Conservation (phyloP, 2,888 invertebrate species). For the Pollenia griseotomentosa region DNA sequence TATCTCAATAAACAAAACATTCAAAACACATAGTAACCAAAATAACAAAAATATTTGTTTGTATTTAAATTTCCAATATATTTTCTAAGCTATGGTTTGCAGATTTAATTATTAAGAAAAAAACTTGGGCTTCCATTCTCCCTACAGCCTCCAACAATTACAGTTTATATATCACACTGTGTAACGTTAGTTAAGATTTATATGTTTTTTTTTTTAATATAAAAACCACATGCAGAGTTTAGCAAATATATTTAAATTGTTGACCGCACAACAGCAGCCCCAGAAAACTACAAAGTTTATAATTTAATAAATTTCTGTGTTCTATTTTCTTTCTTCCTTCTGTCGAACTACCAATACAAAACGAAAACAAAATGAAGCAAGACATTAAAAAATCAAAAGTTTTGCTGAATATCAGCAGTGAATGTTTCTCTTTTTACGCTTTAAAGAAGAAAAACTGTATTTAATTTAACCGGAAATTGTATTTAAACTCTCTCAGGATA, state of each 20-base stretch:
- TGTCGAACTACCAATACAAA: neutral
- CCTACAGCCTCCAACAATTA: neutral
- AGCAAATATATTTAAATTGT: slow-evolving; percentile 48
- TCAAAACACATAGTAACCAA: no score
- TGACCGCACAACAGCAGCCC: slow-evolving; percentile 22
- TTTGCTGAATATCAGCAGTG: neutral
- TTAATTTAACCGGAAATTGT: slow-evolving; percentile 68
- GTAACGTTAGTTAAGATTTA: slow-evolving; percentile 61
- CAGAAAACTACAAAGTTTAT: slow-evolving; percentile 63
- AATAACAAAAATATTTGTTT: no score
- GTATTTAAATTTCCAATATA: no score
- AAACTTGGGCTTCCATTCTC: neutral
- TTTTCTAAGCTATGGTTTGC: no score
- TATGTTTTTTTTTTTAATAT: slow-evolving; percentile 60
- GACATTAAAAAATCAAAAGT: slow-evolving; percentile 2
- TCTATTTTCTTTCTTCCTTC: neutral
- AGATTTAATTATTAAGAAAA: neutral
- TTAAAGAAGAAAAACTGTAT: slow-evolving; percentile 51
- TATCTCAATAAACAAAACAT: no score
- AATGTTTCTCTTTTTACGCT: neutral
- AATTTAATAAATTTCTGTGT: slow-evolving; percentile 67
- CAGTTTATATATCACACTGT: neutral
- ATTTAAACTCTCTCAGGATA: slow-evolving; percentile 57
- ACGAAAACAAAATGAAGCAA: neutral
- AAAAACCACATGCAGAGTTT: slow-evolving; percentile 70